These are phyloP conservation scores for Nematostella vectensis DNA, from an alignment of 92 coral and sea anemone genomes.

Conservation along the genomic window DNA sequence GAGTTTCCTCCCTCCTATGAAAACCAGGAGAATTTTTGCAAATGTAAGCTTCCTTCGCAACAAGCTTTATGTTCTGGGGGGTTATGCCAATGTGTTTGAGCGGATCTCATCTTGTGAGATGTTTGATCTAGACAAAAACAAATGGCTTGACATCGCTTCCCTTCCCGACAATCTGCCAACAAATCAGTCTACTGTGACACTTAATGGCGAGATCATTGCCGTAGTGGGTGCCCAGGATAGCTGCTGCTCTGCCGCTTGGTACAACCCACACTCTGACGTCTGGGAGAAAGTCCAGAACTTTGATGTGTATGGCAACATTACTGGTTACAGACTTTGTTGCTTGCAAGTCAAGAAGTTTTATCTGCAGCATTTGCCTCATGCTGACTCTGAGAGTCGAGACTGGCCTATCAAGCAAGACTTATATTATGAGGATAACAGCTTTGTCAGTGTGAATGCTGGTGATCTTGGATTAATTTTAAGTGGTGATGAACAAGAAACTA, in stretches of 20 bases:
- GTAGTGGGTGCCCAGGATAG: slow-evolving; percentile 3
- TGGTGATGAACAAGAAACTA: slow-evolving; percentile 25
- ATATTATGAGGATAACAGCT: slow-evolving; percentile 12
- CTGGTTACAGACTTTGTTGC: slow-evolving; percentile 32
- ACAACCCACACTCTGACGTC: slow-evolving; percentile 28
- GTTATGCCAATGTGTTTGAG: slow-evolving; percentile 17
- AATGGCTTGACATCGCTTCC: slow-evolving; percentile 44
- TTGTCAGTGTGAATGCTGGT: background rate
- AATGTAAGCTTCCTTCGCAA: slow-evolving; percentile 29
- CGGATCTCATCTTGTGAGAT: slow-evolving; percentile 42
- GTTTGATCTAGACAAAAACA: slow-evolving; percentile 14
- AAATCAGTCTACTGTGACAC: slow-evolving; percentile 31
- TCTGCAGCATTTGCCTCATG: slow-evolving; percentile 29
- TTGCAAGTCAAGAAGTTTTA: slow-evolving; percentile 28
- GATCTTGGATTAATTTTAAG: slow-evolving; percentile 27
- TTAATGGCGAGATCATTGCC: slow-evolving; percentile 47
- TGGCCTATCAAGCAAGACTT: slow-evolving; percentile 10
- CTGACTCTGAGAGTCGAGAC: slow-evolving; percentile 2
- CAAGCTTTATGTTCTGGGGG: slow-evolving; percentile 61
- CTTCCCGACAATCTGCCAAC: slow-evolving; percentile 31
- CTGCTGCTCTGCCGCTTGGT: slow-evolving; percentile 31
- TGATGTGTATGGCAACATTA: slow-evolving; percentile 26
- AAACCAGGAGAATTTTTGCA: slow-evolving; percentile 33
- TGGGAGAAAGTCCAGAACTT: slow-evolving; percentile 43
- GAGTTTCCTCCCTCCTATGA: slow-evolving; percentile 46